phyloP scores from a whole-genome alignment of 2,113 vertebrate species.

The Amblyopsis rosae region DNA sequence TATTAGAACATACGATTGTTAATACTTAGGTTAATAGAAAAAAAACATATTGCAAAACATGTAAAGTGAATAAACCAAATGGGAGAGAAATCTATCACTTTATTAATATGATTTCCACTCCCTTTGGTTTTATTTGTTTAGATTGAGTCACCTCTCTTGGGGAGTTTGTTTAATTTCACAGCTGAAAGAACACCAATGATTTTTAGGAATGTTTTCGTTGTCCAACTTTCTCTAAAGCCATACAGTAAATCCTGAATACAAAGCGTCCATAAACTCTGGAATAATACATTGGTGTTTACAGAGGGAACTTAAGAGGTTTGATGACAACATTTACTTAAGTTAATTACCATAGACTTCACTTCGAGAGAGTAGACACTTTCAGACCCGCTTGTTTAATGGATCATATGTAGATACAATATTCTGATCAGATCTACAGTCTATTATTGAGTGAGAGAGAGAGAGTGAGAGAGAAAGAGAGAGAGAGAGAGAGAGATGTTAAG shows the following conservation, averaged over 20 bases:
- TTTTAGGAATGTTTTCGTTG: constrained; percentile 68
- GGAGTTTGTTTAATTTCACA: constrained; percentile 79
- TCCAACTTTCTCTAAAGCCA: constrained; percentile 66
- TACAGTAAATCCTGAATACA: constrained; percentile 66
- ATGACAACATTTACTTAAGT: constrained; percentile 45
- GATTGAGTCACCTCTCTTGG: constrained; percentile 70
- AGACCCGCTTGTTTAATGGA: constrained; percentile 2
- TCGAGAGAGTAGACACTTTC: neutral
- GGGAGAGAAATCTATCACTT: constrained; percentile 54
- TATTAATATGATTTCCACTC: constrained; percentile 70
- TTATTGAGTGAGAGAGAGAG: neutral
- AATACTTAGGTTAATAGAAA: neutral
- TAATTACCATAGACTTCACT: constrained; percentile 37
- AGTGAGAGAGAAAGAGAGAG: neutral
- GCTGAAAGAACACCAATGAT: constrained; percentile 69
- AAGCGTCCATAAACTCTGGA: constrained; percentile 49
- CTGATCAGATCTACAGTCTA: neutral
- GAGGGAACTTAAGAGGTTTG: constrained; percentile 31
- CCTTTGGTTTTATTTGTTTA: constrained; percentile 70
- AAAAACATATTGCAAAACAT: constrained; percentile 22
- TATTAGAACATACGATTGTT: constrained; percentile 1
- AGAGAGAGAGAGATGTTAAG: constrained; percentile 2
- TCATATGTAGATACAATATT: neutral
- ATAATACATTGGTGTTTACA: constrained; percentile 61
- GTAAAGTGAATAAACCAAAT: constrained; percentile 52